Evolutionary conservation across 2,113 vertebrate species (phyloP).

Genomic region (Gymnobelideus leadbeateri): DNA sequence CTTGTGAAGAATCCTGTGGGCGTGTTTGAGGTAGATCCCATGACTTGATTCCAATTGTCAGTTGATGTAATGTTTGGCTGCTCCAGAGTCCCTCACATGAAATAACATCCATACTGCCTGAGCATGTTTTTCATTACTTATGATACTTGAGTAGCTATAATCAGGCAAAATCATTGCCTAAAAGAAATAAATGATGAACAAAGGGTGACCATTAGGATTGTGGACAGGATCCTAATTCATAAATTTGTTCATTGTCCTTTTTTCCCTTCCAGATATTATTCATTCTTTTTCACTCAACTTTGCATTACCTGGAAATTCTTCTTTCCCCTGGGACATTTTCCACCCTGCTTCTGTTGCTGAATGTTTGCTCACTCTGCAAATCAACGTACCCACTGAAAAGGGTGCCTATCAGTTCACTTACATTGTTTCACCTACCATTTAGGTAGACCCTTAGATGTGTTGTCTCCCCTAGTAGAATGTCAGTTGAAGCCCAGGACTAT

Average conservation of each 20-base stretch:
- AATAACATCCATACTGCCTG: background rate
- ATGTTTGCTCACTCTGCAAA: background rate
- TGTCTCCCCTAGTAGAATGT: background rate
- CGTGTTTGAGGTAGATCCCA: background rate
- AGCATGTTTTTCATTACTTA: background rate
- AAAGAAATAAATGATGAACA: background rate
- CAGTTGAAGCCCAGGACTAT: background rate
- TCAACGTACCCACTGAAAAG: background rate
- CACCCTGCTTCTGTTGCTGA: background rate
- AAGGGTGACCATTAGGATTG: background rate
- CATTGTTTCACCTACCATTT: background rate
- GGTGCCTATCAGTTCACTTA: background rate
- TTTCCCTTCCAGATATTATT: background rate
- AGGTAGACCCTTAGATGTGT: background rate
- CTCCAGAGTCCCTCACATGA: background rate
- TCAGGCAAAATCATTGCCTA: background rate
- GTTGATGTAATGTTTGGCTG: background rate
- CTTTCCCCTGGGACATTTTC: background rate
- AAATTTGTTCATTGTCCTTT: background rate
- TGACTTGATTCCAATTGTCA: background rate
- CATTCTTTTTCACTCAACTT: background rate
- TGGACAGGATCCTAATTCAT: background rate
- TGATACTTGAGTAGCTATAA: background rate
- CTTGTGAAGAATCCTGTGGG: background rate
- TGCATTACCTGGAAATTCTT: background rate